phyloP scores from a whole-genome alignment of 1,140 invertebrate species.

The Apis dorsata region DNA sequence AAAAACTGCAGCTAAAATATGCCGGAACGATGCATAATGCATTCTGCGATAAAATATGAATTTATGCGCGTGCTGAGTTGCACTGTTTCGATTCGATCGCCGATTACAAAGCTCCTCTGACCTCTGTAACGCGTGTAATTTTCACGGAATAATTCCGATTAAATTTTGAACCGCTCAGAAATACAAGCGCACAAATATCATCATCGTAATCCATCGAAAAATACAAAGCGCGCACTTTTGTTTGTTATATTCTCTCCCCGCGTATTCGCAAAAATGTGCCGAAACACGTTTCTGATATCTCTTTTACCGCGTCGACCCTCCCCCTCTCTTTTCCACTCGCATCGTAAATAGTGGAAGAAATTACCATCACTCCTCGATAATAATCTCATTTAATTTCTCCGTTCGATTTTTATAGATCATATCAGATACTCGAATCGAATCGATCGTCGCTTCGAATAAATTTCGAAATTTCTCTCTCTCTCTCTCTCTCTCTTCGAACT shows the following conservation, averaged over 20 bases:
- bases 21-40: constrained; percentile 62
- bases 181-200: constrained; percentile 26
- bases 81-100: constrained; percentile 54
- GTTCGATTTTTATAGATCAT: no score
- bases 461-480: no score
- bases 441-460: no score
- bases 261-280: constrained; percentile 13
- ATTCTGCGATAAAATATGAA: constrained; percentile 64
- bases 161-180: constrained; percentile 35
- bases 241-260: constrained; percentile 1
- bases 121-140: constrained; percentile 51
- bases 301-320: background rate
- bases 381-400: no score
- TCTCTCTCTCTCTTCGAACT: no score
- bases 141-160: constrained; percentile 51
- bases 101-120: constrained; percentile 46
- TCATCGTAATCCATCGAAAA: constrained; percentile 28
- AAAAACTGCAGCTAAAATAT: constrained; percentile 62
- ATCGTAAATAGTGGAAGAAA: background rate
- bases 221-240: constrained; percentile 12
- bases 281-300: background rate
- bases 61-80: constrained; percentile 62
- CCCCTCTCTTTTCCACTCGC: background rate
- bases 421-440: no score
- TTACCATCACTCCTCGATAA: no score